A percentile compares a stretch with the other conserved stretches of the same genome.
These are phyloP conservation scores for Melolontha melolontha DNA, from an alignment of 2,888 invertebrate genomes.

Conservation along the genomic window DNA sequence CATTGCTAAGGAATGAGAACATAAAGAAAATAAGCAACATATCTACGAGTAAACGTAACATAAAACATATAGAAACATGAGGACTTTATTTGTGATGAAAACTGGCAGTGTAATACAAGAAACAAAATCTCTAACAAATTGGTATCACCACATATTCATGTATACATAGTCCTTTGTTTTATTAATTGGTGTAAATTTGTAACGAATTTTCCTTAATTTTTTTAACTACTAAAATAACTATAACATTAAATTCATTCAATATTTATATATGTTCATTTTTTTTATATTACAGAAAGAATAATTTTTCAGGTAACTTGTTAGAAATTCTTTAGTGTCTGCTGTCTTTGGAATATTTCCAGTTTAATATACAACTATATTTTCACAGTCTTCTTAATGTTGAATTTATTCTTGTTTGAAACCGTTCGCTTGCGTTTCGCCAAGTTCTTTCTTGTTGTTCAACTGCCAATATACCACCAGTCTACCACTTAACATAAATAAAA, in stretches of 20 bases:
- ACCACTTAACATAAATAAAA: slow-evolving; percentile 92
- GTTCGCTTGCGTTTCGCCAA: slow-evolving; percentile 57
- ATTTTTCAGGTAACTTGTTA: slow-evolving; percentile 37
- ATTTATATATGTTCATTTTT: slow-evolving; percentile 5
- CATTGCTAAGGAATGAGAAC: background rate
- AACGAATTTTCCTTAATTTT: background rate
- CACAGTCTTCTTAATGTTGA: slow-evolving; percentile 2
- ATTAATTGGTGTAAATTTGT: slow-evolving; percentile 16
- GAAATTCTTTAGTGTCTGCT: slow-evolving; percentile 25
- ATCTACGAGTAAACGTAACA: slow-evolving; percentile 5
- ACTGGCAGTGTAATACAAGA: slow-evolving; percentile 41
- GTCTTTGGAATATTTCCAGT: slow-evolving; percentile 19
- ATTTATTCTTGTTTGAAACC: slow-evolving; percentile 64
- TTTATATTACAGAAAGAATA: slow-evolving; percentile 9
- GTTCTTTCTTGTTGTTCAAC: slow-evolving; percentile 67
- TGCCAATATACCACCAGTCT: slow-evolving; percentile 87
- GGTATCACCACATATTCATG: slow-evolving; percentile 16
- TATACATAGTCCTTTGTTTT: slow-evolving; percentile 12
- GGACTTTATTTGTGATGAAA: slow-evolving; percentile 26
- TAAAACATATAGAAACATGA: slow-evolving; percentile 21
- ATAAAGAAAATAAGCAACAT: background rate
- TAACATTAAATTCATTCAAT: slow-evolving; percentile 12
- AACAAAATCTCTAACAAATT: slow-evolving; percentile 29
- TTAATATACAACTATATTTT: background rate
- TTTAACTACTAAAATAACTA: slow-evolving; percentile 7